Conservation (phyloP, 2,888 invertebrate species). For the Ophion ventricosus region DNA sequence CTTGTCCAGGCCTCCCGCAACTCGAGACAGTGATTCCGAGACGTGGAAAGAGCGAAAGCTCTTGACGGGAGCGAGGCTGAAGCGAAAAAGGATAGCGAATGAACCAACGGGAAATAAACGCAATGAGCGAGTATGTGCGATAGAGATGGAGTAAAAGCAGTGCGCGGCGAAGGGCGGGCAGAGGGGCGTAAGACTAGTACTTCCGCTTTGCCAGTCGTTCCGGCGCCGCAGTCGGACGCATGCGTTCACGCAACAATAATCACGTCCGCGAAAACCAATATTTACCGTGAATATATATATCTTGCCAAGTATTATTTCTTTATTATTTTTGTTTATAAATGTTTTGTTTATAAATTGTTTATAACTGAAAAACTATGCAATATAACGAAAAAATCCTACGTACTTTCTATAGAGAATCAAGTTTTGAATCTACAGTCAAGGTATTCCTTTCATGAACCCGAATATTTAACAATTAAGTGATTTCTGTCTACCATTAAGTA, state of each 20-base stretch:
- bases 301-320: background rate
- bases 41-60: conserved; percentile 69
- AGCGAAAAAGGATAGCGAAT: conserved; percentile 55
- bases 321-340: background rate
- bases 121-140: conserved; percentile 42
- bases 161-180: conserved; percentile 68
- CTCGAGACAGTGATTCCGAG: conserved; percentile 79
- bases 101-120: conserved; percentile 36
- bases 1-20: conserved; percentile 75
- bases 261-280: conserved; percentile 8
- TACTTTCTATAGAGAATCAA: too few species aligned
- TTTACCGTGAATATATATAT: conserved; percentile 2
- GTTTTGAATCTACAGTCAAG: too few species aligned
- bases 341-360: background rate
- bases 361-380: too few species aligned
- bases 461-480: too few species aligned
- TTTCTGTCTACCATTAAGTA: too few species aligned
- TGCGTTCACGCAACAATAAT: conserved; percentile 54
- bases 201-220: conserved; percentile 80
- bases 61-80: conserved; percentile 32
- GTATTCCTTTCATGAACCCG: too few species aligned
- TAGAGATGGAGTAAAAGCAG: conserved; percentile 49
- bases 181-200: conserved; percentile 80
- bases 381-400: too few species aligned
- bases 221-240: conserved; percentile 76